phyloP scores from a whole-genome alignment of 2,888 invertebrate species.

The Caprella mutica region DNA sequence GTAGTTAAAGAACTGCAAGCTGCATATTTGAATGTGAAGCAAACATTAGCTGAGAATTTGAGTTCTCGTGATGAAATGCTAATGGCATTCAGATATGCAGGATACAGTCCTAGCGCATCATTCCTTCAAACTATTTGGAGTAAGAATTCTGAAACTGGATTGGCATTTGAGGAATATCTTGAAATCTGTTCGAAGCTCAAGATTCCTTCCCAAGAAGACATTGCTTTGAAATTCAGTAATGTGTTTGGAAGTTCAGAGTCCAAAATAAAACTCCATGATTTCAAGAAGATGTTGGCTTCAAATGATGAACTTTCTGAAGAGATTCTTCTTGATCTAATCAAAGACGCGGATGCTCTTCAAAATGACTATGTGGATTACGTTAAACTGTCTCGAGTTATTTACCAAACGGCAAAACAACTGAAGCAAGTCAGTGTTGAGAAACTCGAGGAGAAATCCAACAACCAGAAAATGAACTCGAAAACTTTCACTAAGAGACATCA shows the following conservation, averaged over 20 bases:
- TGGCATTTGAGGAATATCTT: conserved; percentile 21
- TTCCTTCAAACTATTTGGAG: conserved; percentile 22
- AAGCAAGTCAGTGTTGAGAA: conserved; percentile 25
- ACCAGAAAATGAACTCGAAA: conserved; percentile 23
- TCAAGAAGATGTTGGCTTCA: conserved; percentile 10
- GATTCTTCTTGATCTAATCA: conserved; percentile 25
- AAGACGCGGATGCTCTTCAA: conserved; percentile 17
- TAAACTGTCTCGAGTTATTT: conserved; percentile 20
- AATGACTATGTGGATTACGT: conserved; percentile 19
- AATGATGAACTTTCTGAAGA: conserved; percentile 5
- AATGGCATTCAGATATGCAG: conserved; percentile 25
- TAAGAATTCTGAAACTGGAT: conserved; percentile 8
- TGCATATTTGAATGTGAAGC: conserved; percentile 27
- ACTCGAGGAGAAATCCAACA: conserved; percentile 25
- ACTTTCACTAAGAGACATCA: conserved; percentile 28
- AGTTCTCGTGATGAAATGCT: conserved; percentile 18
- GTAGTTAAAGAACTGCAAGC: conserved; percentile 22
- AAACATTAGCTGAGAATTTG: conserved; percentile 24
- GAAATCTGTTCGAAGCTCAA: conserved; percentile 17
- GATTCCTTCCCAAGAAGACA: conserved; percentile 13
- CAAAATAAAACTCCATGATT: conserved; percentile 18
- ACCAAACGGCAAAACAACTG: conserved; percentile 25
- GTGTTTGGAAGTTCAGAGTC: conserved; percentile 25
- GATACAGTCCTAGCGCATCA: conserved; percentile 20
- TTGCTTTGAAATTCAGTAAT: conserved; percentile 17